Conservation (phyloP, 2,888 invertebrate species). For the Drosophila antonietae region DNA sequence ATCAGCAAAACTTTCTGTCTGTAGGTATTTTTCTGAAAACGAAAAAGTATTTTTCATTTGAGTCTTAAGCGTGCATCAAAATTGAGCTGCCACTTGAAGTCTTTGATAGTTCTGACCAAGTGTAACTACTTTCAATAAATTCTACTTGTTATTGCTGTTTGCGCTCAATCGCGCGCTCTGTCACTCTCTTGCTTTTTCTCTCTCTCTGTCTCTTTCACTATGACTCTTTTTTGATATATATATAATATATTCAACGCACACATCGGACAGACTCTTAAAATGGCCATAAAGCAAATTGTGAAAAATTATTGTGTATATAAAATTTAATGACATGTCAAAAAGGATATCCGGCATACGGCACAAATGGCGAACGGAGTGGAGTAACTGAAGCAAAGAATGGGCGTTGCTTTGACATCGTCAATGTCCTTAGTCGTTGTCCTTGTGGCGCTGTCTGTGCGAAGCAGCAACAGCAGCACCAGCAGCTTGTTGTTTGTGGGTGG, state of each 20-base stretch:
- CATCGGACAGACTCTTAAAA: slow-evolving; percentile 72
- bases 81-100: slow-evolving; percentile 6
- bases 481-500: slow-evolving; percentile 36
- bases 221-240: slow-evolving; percentile 1
- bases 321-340: slow-evolving; percentile 82
- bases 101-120: slow-evolving; percentile 20
- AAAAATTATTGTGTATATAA: slow-evolving; percentile 80
- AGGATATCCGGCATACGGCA: slow-evolving; percentile 80
- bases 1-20: not conserved
- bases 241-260: slow-evolving; percentile 62
- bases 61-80: slow-evolving; percentile 2
- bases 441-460: slow-evolving; percentile 30
- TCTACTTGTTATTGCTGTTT: slow-evolving; percentile 40
- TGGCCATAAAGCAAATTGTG: slow-evolving; percentile 78
- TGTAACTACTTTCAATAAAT: slow-evolving; percentile 45
- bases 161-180: slow-evolving; percentile 32
- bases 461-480: not conserved
- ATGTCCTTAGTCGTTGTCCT: slow-evolving; percentile 25
- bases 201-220: not conserved
- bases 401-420: slow-evolving; percentile 36
- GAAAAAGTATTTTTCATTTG: not conserved
- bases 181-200: slow-evolving; percentile 4
- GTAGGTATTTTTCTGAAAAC: not conserved
- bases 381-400: slow-evolving; percentile 38
- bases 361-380: slow-evolving; percentile 46